Base-by-base conservation (phyloP, 2,888 invertebrate genomes). In the Pachliopta kotzebuea region DNA sequence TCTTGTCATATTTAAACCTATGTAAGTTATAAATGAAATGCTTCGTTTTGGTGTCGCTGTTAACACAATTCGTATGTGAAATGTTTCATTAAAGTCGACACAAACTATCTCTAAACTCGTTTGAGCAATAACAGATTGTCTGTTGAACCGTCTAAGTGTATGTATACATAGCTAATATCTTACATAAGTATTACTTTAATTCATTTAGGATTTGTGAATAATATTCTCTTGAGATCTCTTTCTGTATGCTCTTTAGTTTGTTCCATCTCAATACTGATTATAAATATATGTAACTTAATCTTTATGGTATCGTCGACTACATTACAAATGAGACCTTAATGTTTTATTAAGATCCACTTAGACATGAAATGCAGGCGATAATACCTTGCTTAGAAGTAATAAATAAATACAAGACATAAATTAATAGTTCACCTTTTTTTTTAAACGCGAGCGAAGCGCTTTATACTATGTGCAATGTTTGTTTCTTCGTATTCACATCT, bases 21-120 rank as follows among this genome's bases (percentile, higher is more conserved):
- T 72, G 70, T 76, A 79, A 78, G 63, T 72, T 74, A 75, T 73
- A 72, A 69, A 78, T 76, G 72, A 84, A 88, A 87, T 87, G 85
- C 84, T 81, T 84, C 86, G 86, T 79, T 89, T 89, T 89, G 89
- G 89, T 90, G 85, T 82, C 69, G 84, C 84, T 85, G 84, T 78
- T 80, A 76, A 60, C 74, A 76, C 81, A 77, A 81, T 78, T 80
- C 80, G 76, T 81, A 76, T 74, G 76, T 71, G 71, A 68, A 26
- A 55, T 64, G 56, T 74, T 74, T 70, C 69, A 57, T 67, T 67
- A 73, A 74, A 73, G 64, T 69, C 69, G 68, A 77, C 67, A 65
- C 74, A 76, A 37, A 70, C 69, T 68, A 74, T 62, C 68, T 61
- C 68, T 64, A 60, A 55, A 69, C 63, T 71, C 70, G 62, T 63